Conservation (phyloP, 2,797 vertebrate species). For the Graptemys geographica region DNA sequence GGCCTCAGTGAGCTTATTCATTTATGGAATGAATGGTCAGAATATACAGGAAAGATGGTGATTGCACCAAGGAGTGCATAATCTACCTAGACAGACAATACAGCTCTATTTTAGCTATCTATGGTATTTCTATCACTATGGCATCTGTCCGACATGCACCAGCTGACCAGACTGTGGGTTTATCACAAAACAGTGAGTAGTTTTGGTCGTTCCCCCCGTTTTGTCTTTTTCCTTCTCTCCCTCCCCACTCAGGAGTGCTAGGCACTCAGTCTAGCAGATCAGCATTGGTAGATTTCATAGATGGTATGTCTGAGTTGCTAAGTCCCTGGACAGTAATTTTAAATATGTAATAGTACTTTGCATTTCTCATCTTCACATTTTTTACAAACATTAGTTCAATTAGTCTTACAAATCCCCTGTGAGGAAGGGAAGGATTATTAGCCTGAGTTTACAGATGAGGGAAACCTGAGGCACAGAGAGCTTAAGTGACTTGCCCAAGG, state of each 20-base stretch:
- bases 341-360: background rate
- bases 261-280: background rate
- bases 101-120: background rate
- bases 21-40: background rate
- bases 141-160: background rate
- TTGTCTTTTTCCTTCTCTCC: background rate
- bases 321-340: background rate
- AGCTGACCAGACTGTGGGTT: background rate
- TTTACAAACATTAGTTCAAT: background rate
- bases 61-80: background rate
- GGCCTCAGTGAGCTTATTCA: background rate
- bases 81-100: background rate
- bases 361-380: background rate
- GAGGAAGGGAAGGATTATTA: background rate
- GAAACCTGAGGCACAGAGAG: background rate
- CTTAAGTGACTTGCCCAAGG: background rate
- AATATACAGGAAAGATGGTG: background rate
- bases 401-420: rapidly evolving
- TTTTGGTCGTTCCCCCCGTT: rapidly evolving
- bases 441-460: background rate
- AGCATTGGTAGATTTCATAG: background rate
- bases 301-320: background rate
- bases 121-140: background rate
- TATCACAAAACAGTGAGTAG: background rate
- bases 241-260: background rate